phyloP scores from a whole-genome alignment of 2,888 invertebrate genomes.

The Shargacucullia verbasci region DNA sequence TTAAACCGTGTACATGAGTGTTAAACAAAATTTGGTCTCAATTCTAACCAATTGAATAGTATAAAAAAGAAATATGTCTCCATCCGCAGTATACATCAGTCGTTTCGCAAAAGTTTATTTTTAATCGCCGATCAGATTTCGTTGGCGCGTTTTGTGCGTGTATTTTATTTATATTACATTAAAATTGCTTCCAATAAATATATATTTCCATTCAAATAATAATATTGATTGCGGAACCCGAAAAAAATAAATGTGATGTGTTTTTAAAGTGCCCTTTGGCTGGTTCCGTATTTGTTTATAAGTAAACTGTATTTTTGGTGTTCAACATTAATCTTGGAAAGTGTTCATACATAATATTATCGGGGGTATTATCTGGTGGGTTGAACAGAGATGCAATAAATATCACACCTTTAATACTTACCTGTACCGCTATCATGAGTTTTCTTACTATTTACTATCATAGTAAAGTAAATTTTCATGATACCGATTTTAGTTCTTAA shows the following conservation, averaged over 20 bases:
- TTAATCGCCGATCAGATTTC: conserved; percentile 71
- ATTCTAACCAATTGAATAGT: too few species aligned
- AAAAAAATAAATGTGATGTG: conserved; percentile 38
- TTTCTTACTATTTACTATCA: too few species aligned
- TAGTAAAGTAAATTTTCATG: too few species aligned
- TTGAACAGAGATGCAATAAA: background rate
- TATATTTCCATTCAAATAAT: conserved; percentile 61
- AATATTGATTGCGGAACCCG: conserved; percentile 46
- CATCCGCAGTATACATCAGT: conserved; percentile 18
- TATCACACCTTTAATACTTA: background rate
- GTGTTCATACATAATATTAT: background rate
- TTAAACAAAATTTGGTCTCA: too few species aligned
- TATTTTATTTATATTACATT: conserved; percentile 70
- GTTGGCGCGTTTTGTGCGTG: conserved; percentile 57
- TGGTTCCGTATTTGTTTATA: conserved; percentile 26
- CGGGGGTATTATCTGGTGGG: too few species aligned
- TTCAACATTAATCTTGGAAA: background rate
- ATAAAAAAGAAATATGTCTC: background rate
- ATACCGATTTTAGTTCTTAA: too few species aligned
- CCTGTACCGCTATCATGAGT: too few species aligned
- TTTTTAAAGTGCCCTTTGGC: conserved; percentile 9
- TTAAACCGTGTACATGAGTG: too few species aligned
- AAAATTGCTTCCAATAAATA: conserved; percentile 68
- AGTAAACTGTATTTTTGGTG: conserved; percentile 17
- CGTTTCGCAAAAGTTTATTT: conserved; percentile 59